These are phyloP conservation scores for Malaclemys terrapin DNA, from an alignment of 2,113 vertebrate species.

Conservation along the genomic window DNA sequence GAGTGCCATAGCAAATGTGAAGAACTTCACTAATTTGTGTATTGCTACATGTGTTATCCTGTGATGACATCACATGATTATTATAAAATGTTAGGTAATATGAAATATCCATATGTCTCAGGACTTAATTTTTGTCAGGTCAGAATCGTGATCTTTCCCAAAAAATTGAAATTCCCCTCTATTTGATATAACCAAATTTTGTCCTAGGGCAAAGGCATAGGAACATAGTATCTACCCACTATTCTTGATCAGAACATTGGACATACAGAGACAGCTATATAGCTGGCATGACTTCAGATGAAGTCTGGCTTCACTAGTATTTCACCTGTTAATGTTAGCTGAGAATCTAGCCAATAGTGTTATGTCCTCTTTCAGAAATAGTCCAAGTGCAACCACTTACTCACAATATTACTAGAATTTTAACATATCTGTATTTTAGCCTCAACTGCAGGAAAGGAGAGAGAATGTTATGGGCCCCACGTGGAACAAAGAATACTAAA, in stretches of 20 bases:
- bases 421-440: background rate
- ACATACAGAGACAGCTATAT: background rate
- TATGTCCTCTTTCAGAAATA: background rate
- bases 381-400: background rate
- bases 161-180: background rate
- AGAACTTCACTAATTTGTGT: background rate
- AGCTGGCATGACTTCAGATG: background rate
- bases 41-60: background rate
- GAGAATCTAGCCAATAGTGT: background rate
- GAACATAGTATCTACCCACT: background rate
- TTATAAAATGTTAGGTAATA: background rate
- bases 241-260: background rate
- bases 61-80: background rate
- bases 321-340: background rate
- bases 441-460: background rate
- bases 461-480: background rate
- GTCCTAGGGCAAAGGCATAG: fast-evolving
- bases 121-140: background rate
- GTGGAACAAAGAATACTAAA: background rate
- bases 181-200: background rate
- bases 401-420: background rate
- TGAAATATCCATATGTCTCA: background rate
- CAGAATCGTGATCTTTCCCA: background rate
- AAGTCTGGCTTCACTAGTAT: background rate
- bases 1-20: background rate